These are phyloP conservation scores for Mythimna lalbum DNA, from an alignment of 2,888 invertebrate species.

Conservation along the genomic window DNA sequence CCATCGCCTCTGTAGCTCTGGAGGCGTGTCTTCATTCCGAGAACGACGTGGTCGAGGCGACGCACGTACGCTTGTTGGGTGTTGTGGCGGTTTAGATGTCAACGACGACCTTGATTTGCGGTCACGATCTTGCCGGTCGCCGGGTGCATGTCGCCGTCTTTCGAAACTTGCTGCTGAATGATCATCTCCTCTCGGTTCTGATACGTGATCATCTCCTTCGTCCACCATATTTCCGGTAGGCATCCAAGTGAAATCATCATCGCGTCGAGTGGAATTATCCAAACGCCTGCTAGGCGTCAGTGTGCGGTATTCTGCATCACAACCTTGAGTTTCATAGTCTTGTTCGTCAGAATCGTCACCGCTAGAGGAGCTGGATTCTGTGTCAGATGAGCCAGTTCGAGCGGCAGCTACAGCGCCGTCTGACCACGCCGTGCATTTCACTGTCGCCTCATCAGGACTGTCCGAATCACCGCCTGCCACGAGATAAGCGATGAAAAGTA, in stretches of 20 bases:
- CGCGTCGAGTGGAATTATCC: slow-evolving; percentile 92
- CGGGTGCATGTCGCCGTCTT: slow-evolving; percentile 87
- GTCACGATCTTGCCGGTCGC: slow-evolving; percentile 91
- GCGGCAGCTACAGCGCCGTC: slow-evolving; percentile 83
- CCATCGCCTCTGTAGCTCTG: slow-evolving; percentile 87
- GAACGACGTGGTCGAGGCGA: slow-evolving; percentile 84
- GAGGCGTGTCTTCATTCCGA: slow-evolving; percentile 82
- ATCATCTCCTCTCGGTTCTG: slow-evolving; percentile 79
- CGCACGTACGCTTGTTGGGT: slow-evolving; percentile 83
- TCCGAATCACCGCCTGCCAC: slow-evolving; percentile 91
- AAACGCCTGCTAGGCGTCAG: slow-evolving; percentile 83
- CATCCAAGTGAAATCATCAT: slow-evolving; percentile 93
- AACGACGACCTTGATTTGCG: slow-evolving; percentile 92
- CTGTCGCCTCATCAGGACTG: slow-evolving; percentile 91
- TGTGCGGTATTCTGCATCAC: slow-evolving; percentile 91
- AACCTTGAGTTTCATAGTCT: slow-evolving; percentile 90
- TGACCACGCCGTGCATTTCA: slow-evolving; percentile 90
- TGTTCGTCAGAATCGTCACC: slow-evolving; percentile 83
- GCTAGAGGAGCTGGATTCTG: slow-evolving; percentile 81
- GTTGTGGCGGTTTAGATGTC: slow-evolving; percentile 88
- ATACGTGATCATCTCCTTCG: slow-evolving; percentile 73
- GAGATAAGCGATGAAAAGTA: slow-evolving; percentile 77
- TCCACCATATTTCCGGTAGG: slow-evolving; percentile 82
- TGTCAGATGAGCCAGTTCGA: slow-evolving; percentile 83
- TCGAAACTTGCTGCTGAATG: slow-evolving; percentile 89